These are phyloP conservation scores for Fabriciana adippe DNA, from an alignment of 2,888 invertebrate species.

Conservation along the genomic window DNA sequence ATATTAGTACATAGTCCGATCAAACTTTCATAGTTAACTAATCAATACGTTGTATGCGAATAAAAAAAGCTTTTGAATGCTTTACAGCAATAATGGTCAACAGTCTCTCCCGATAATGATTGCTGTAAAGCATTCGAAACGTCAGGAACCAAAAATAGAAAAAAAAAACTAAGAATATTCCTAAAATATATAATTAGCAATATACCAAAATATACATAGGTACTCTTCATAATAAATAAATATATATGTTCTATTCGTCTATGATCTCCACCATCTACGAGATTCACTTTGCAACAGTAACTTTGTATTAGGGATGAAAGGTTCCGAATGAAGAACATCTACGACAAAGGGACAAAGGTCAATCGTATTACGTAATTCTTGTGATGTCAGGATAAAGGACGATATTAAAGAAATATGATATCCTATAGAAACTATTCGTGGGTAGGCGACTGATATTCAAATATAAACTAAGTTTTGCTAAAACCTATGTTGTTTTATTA, in stretches of 20 bases:
- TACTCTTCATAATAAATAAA: not conserved
- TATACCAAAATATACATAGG: no score
- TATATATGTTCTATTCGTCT: constrained; percentile 3
- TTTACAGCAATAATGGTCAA: no score
- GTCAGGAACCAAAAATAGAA: no score
- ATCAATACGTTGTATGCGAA: no score
- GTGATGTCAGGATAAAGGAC: constrained; percentile 35
- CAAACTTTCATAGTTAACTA: no score
- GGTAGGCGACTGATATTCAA: constrained; percentile 41
- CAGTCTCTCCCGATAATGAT: no score
- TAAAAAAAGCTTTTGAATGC: no score
- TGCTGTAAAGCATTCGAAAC: no score
- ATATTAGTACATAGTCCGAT: no score
- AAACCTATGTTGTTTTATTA: not conserved
- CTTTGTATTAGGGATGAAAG: constrained; percentile 35
- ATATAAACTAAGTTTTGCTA: constrained; percentile 45
- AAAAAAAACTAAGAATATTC: no score
- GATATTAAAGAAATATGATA: constrained; percentile 33
- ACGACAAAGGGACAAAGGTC: constrained; percentile 44
- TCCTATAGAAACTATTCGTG: constrained; percentile 34
- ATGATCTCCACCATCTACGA: constrained; percentile 17
- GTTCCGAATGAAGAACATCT: constrained; percentile 37
- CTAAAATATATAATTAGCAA: no score
- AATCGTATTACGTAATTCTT: constrained; percentile 42
- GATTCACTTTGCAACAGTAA: constrained; percentile 32